Conservation (phyloP, 2,888 invertebrate genomes). For the Smittia sp. region DNA sequence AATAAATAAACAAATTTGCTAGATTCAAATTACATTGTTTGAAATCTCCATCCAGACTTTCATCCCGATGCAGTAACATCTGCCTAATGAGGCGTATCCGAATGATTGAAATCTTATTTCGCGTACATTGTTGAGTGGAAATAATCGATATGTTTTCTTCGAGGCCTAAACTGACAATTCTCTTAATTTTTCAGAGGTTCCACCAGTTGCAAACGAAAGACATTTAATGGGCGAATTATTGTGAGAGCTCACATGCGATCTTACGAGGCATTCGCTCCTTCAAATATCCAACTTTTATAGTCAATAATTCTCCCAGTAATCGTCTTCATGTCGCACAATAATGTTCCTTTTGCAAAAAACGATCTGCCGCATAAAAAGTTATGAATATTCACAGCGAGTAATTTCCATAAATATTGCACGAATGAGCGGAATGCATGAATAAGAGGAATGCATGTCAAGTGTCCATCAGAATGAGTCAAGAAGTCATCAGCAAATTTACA, state of each 20-base stretch:
- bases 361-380: not conserved
- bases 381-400: conserved; percentile 3
- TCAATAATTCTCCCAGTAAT: not conserved
- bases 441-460: conserved; percentile 37
- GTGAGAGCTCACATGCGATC: no score
- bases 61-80: not conserved
- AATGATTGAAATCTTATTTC: no score
- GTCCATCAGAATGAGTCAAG: not conserved
- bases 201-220: no score
- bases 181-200: no score
- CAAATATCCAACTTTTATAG: no score
- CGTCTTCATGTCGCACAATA: not conserved
- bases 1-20: not conserved
- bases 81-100: not conserved
- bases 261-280: no score
- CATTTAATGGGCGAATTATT: no score
- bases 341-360: not conserved
- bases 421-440: conserved; percentile 13
- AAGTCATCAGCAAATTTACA: no score
- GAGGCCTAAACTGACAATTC: no score
- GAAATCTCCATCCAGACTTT: not conserved
- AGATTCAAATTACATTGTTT: not conserved
- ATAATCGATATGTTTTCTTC: no score
- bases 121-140: no score
- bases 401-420: not conserved